Base-by-base conservation (phyloP, 2,888 invertebrate genomes). In the Morinoia aosen region DNA sequence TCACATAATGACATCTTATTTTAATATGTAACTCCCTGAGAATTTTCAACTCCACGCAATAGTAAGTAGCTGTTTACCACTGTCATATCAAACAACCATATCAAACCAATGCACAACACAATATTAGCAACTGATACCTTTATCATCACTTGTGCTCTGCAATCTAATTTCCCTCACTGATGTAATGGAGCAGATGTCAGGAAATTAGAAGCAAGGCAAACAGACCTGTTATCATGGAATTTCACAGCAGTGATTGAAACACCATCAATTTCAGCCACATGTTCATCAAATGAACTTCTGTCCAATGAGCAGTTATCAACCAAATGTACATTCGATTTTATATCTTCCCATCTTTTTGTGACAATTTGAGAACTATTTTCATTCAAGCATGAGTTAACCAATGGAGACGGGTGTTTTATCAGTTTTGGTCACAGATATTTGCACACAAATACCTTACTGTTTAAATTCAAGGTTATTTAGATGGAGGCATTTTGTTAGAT, bases 41-140 rank as follows among this genome's bases (percentile, higher is more conserved):
- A 25, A 58, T 95, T 61, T 48, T 48, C 39, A n/a, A 10, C 0
- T 8, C 95, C 57, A 95, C 40, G 76, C 93, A 76, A 76, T 95
- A 48, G 48, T 48, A 48, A 48, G 48, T 48, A 56, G 0, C 48
- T 57, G 25, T 95, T n/a, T 91, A 61, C 61, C 94, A 90, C n/a
- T 94, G 58, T 39, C 91, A 48, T 40, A 95, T 94, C 95, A 96
- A 40, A 95, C 90, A 39, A 96, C 88, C 64, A 96, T 96, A 88
- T 39, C 96, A 95, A 88, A 48, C 96, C 96, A 95, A 96, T 96
- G 48, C 57, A 64, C 48, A 95, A 94, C 19, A 96, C 95, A 88
- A 96, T 95, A 56, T 61, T 48, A 48, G 48, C 48, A 48, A 48
- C 48, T 48, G 48, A 48, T 48, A 48, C 48, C 48, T 48, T 48